A percentile compares a stretch with the other conserved stretches of the same genome.
Conservation (phyloP, 2,888 invertebrate genomes). For the Coenonympha glycerion region DNA sequence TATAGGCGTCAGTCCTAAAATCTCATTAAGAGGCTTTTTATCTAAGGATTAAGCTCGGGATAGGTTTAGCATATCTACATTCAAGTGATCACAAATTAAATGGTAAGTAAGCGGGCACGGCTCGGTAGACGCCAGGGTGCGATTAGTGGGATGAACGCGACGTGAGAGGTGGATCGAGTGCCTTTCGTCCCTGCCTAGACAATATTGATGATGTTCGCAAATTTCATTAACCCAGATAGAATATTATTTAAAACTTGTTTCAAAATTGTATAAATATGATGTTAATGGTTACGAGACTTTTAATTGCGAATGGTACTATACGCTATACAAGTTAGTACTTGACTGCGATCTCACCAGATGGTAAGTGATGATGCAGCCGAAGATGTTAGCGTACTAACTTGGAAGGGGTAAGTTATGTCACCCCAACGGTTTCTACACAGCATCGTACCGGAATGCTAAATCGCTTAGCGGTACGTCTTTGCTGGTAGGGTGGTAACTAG, state of each 20-base stretch:
- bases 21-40: slow-evolving; percentile 10
- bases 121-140: slow-evolving; percentile 29
- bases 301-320: no score
- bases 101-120: slow-evolving; percentile 57
- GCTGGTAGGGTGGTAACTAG: no score
- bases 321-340: no score
- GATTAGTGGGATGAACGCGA: slow-evolving; percentile 49
- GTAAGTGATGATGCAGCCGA: no score
- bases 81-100: slow-evolving; percentile 44
- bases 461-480: no score
- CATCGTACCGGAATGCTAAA: no score
- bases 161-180: slow-evolving; percentile 38
- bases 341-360: no score
- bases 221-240: slow-evolving; percentile 24
- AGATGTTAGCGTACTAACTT: no score
- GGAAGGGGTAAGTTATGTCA: no score
- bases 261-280: background rate
- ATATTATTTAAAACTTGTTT: background rate
- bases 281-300: no score
- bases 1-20: no score
- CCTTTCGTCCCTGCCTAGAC: slow-evolving; percentile 33
- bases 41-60: slow-evolving; percentile 31
- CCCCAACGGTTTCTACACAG: no score
- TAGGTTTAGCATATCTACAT: slow-evolving; percentile 39
- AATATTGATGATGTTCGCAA: slow-evolving; percentile 40